These are phyloP conservation scores for Trichoplusia ni DNA, from an alignment of 1,140 invertebrate species.

Conservation along the genomic window DNA sequence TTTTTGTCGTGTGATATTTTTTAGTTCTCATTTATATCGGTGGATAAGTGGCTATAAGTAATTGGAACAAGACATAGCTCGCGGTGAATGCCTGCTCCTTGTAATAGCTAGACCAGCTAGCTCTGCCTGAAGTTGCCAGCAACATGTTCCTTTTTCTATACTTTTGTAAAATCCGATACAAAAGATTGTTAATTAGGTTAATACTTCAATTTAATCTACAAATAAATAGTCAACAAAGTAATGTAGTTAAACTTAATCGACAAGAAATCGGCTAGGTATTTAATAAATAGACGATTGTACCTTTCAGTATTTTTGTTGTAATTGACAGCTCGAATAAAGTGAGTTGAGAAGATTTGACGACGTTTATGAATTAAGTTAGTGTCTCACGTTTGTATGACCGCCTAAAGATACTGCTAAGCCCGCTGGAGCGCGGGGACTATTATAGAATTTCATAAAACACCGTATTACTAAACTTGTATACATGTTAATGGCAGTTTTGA, in stretches of 20 bases:
- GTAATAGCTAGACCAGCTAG: constrained; percentile 9
- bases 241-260: background rate
- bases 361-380: constrained; percentile 11
- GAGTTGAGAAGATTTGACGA: constrained; percentile 13
- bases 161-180: background rate
- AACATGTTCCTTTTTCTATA: constrained; percentile 7
- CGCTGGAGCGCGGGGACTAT: background rate
- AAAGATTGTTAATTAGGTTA: too few species aligned
- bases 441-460: constrained; percentile 5
- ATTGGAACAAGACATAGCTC: too few species aligned
- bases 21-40: constrained; percentile 1
- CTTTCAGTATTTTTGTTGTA: constrained; percentile 22
- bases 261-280: constrained; percentile 2
- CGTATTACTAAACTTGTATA: constrained; percentile 11
- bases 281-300: constrained; percentile 3
- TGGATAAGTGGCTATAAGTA: too few species aligned
- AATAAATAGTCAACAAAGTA: background rate
- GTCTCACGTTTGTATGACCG: constrained; percentile 22
- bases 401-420: constrained; percentile 12
- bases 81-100: too few species aligned
- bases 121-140: too few species aligned
- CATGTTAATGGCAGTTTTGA: constrained; percentile 22
- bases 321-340: constrained; percentile 1
- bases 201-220: too few species aligned
- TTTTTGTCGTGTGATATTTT: constrained; percentile 11